Base-by-base conservation (phyloP, 2,113 vertebrate genomes). In the Paracanthobrama guichenoti region DNA sequence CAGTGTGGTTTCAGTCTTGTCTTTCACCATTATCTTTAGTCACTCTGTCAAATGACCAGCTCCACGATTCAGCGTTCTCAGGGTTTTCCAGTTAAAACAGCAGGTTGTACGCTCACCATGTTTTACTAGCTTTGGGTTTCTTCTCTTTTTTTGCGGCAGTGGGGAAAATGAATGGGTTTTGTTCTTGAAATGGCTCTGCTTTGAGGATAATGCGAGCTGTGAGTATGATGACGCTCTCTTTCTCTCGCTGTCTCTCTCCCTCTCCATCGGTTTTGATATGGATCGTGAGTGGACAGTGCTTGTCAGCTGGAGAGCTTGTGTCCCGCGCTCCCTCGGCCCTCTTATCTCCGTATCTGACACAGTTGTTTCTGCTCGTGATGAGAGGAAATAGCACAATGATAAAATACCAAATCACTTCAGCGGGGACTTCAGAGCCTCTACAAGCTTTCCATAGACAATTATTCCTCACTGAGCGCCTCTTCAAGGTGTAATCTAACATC, bases 331-430 rank as follows among this genome's bases (percentile, higher is more conserved):
- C 60, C 69, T 22, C 67, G 64, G 72, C 69, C 80, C 82, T 87
- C 84, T 87, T 89, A 89, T 91, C 88, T 72, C 53, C 6, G 66
- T 44, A 88, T 88, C 87, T 90, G 86, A 86, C 88, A 89, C 87
- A 77, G 75, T 88, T 87, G 90, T 85, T 88, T 89, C 88, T 89
- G 77, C 42, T 77, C 28, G 62, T 84, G 89, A 89, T 85, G 84
- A 88, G 85, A 84, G 86, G 84, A 84, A 89, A 90, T 84, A 82
- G 84, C 83, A 85, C 82, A 57, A 88, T 84, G 90, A 90, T 89
- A 86, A 91, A 89, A 88, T 87, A 88, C 83, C 85, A 87, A 87
- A 90, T 90, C 89, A 89, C 89, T 90, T 89, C 79, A 89, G 78
- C 77, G 13, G 82, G 77, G 82, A 86, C 84, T 85, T 87, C 84